Evolutionary conservation across 2,113 vertebrate species (phyloP), one percentile per base, ranked within the genome.

Genomic region (Cyanoramphus novaezelandiae): DNA sequence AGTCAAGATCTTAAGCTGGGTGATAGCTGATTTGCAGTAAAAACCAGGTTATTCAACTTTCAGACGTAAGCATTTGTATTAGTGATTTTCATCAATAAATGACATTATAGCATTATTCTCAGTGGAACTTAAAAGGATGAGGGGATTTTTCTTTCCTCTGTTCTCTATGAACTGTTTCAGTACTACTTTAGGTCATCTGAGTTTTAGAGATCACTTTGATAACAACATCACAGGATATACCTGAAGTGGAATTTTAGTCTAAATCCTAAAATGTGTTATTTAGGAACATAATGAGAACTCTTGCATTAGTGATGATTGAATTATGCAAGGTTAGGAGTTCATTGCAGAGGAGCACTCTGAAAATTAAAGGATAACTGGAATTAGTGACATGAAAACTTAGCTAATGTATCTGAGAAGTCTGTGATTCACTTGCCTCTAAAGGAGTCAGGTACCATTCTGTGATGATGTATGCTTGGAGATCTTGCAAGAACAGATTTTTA

Each of bases 71-170:
- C 23, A 57, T 65, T 88, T 23, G 3, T 77, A 76, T 64, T 84
- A 72, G 53, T 33, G 12, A 78, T 92, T 94, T 91, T 93, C 79
- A 79, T 69, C 72, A 86, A 49, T 72, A 93, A 91, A 84, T 84
- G 11, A 16, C 47, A 68, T 67, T 37, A 35, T 24, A 71, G 7
- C 4, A 21, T 71, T 78, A 67, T 84, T 64, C 28, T 88, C 20
- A 35, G 39, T 75, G 46, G 59, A 83, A 83, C 29, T 79, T 79
- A 7, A 83, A 84, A 89, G 28, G 19, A 29, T 52, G 18, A 84
- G 41, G 2, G 9, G n/a, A 94, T 92, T 49, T 33, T 50, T 79
- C 47, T 86, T 84, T 90, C 39, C 8, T 75, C 68, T 88, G 18
- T 46, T 74, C 90, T 79, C 50, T 67, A 8, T 62, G 7, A 53